Base-by-base conservation (phyloP, 2,888 invertebrate genomes). In the Diplazon laetatorius region DNA sequence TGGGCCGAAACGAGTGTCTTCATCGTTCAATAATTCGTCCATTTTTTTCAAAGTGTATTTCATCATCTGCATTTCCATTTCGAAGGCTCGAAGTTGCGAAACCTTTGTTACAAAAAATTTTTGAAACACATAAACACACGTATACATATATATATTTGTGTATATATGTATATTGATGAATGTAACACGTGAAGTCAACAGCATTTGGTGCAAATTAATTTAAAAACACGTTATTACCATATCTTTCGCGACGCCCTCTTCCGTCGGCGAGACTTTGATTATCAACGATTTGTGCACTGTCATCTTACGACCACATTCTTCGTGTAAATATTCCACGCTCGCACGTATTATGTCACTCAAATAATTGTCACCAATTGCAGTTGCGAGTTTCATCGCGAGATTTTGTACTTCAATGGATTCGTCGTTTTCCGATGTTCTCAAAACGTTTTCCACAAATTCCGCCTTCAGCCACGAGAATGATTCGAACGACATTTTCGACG, bases 191-290 rank as follows among this genome's bases (percentile, higher is more conserved):
- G n/a, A n/a, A n/a, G n/a, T n/a, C n/a, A n/a, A n/a, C n/a, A n/a
- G n/a, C n/a, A n/a, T n/a, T n/a, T n/a, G n/a, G n/a, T n/a, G n/a
- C n/a, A n/a, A n/a, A n/a, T n/a, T n/a, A n/a, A n/a, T n/a, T n/a
- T 30, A 30, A 30, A 6, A 30, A 30, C 6, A 2, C 30, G 30
- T 30, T 5, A 81, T 81, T 80, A 89, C 90, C 81, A 89, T 5
- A 0, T 85, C 83, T 8, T 92, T 90, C 1, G 91, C 90, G 37
- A 91, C 48, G 18, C 92, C 85, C 87, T 92, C 42, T 8, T 88
- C 86, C 46, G 91, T 90, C 18, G 93, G 93, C 10, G 89, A 85
- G 2, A 91, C 83, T 76, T 91, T 91, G 4, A 88, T 68, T 16
- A 91, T 84, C 2, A 90, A 48, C 1, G 87, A 71, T 76, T 48